These are phyloP conservation scores for Threskiornis aethiopicus DNA, from an alignment of 2,797 vertebrate genomes.

Conservation along the genomic window DNA sequence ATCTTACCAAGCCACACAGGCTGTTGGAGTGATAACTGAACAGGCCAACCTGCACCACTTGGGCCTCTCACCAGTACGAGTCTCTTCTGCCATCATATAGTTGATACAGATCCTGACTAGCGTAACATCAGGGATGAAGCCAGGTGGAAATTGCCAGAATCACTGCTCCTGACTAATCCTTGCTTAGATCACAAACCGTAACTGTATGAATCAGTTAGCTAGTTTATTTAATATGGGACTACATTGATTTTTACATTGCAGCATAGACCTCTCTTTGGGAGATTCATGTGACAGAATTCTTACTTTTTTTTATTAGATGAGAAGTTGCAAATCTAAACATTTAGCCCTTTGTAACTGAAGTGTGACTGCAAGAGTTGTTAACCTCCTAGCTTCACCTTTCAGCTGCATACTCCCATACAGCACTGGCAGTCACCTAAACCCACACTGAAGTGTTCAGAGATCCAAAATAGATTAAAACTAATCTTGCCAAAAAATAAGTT, in stretches of 20 bases:
- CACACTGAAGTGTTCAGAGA: neutral
- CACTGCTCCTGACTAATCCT: neutral
- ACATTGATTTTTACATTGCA: neutral
- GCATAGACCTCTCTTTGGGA: neutral
- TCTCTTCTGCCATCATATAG: neutral
- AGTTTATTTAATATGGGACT: neutral
- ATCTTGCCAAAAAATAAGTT: neutral
- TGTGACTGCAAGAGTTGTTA: neutral
- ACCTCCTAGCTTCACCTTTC: neutral
- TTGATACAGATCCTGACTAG: neutral
- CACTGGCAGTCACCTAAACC: neutral
- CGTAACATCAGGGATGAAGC: neutral
- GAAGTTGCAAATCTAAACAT: neutral
- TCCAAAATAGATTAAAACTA: neutral
- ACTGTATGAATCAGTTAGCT: neutral
- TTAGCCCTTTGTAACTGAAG: neutral
- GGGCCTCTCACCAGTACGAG: neutral
- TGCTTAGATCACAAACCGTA: neutral
- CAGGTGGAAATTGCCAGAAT: constrained; percentile 11
- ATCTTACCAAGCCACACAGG: neutral
- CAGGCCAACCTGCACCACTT: neutral
- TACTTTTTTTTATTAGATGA: neutral
- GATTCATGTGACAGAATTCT: neutral
- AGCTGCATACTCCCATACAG: neutral
- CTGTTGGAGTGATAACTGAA: neutral